These are phyloP conservation scores for Leontocebus nigricollis DNA, from an alignment of 2,797 vertebrate genomes.

Conservation along the genomic window DNA sequence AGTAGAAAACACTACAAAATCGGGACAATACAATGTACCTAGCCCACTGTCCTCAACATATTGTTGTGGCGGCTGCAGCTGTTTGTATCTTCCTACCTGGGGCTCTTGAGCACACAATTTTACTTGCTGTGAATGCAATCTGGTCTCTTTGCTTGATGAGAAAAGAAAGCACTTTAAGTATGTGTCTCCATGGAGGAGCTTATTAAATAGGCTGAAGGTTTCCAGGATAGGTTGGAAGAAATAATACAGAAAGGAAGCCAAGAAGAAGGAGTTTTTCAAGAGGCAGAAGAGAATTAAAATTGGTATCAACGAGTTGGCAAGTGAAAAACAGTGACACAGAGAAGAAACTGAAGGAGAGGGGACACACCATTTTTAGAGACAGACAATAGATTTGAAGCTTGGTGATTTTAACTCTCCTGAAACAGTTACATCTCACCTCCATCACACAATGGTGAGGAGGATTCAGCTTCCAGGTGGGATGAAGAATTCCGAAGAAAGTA, in stretches of 20 bases:
- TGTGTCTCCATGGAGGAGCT: constrained; percentile 21
- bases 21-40: not conserved
- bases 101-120: constrained; percentile 2
- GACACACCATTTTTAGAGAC: not conserved
- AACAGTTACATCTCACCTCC: not conserved
- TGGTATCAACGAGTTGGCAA: constrained; percentile 33
- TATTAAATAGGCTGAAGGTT: constrained; percentile 60
- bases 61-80: not conserved
- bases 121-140: constrained; percentile 56
- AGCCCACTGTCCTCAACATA: not conserved
- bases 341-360: not conserved
- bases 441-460: not conserved
- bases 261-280: not conserved
- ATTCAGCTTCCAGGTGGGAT: not conserved
- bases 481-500: not conserved
- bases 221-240: constrained; percentile 36
- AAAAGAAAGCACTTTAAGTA: constrained; percentile 42
- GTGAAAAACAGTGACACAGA: not conserved
- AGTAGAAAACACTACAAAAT: not conserved
- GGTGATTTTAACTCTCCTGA: not conserved
- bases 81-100: constrained; percentile 25
- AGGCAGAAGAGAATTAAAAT: constrained; percentile 58
- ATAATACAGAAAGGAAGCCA: constrained; percentile 42
- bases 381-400: not conserved
- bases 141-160: constrained; percentile 57